Evolutionary conservation across 2,797 vertebrate species (phyloP).

Genomic region (Onychomys leucogaster): DNA sequence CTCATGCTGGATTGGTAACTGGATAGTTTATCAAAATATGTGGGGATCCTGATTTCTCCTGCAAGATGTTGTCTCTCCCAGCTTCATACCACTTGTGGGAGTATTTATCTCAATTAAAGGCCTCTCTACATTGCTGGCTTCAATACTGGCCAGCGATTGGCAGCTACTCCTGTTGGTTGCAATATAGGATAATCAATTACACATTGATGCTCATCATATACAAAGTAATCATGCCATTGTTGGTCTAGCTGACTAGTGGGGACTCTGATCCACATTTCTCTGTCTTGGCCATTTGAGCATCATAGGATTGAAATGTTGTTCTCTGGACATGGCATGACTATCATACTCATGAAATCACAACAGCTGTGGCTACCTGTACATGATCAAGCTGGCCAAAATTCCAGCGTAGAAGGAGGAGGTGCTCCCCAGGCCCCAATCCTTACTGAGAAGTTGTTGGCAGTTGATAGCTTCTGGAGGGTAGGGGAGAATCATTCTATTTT

Average conservation of each 20-base stretch:
- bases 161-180: background rate
- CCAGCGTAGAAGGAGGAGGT: too few relatives aligned
- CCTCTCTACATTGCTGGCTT: background rate
- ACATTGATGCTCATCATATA: background rate
- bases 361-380: background rate
- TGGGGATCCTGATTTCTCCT: background rate
- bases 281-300: background rate
- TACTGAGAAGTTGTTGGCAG: background rate
- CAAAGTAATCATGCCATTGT: background rate
- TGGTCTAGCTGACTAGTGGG: too few relatives aligned
- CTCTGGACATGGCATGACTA: background rate
- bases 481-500: background rate
- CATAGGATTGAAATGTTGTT: background rate
- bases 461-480: background rate
- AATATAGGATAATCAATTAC: background rate
- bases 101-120: background rate
- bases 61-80: background rate
- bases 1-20: background rate
- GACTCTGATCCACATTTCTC: background rate
- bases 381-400: background rate
- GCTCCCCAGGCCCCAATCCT: background rate
- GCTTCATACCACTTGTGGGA: accelerated
- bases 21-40: background rate
- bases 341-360: background rate
- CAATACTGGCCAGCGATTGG: background rate